Percentiles rank a stretch among this genome's conserved stretches.
phyloP scores from a whole-genome alignment of 2,888 invertebrate genomes.

The Hirtodrosophila duncani region DNA sequence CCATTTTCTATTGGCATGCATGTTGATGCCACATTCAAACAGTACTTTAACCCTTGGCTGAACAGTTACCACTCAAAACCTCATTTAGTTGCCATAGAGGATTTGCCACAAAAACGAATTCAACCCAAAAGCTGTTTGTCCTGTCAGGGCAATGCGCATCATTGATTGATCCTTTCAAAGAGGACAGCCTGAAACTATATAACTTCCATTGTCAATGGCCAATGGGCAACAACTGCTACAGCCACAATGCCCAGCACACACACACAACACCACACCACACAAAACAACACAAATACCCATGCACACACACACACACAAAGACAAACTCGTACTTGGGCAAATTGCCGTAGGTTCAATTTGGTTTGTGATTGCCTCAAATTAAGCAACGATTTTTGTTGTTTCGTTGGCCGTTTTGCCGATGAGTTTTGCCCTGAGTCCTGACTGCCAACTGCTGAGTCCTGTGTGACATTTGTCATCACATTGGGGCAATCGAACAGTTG shows the following conservation, averaged over 20 bases:
- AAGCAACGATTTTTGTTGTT: conserved; percentile 45
- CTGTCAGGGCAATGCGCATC: conserved; percentile 18
- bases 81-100: conserved; percentile 19
- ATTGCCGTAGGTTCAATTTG: conserved; percentile 49
- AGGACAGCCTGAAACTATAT: conserved; percentile 34
- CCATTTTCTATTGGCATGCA: conserved; percentile 11
- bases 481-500: conserved; percentile 57
- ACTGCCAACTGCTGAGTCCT: not conserved
- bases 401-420: conserved; percentile 1
- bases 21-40: conserved; percentile 3
- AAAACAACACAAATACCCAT: not conserved
- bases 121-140: conserved; percentile 9
- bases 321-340: not conserved
- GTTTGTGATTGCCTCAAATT: conserved; percentile 66
- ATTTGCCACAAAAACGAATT: conserved; percentile 6
- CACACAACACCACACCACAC: not conserved
- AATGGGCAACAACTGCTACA: conserved; percentile 8
- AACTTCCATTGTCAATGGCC: conserved; percentile 11
- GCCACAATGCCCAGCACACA: not conserved
- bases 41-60: too few species aligned
- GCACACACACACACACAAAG: not conserved
- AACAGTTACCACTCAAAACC: conserved; percentile 17
- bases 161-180: conserved; percentile 51
- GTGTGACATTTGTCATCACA: conserved; percentile 37
- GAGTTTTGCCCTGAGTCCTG: not conserved